These are phyloP conservation scores for Coilia nasus DNA, from an alignment of 2,797 vertebrate species.

Conservation along the genomic window DNA sequence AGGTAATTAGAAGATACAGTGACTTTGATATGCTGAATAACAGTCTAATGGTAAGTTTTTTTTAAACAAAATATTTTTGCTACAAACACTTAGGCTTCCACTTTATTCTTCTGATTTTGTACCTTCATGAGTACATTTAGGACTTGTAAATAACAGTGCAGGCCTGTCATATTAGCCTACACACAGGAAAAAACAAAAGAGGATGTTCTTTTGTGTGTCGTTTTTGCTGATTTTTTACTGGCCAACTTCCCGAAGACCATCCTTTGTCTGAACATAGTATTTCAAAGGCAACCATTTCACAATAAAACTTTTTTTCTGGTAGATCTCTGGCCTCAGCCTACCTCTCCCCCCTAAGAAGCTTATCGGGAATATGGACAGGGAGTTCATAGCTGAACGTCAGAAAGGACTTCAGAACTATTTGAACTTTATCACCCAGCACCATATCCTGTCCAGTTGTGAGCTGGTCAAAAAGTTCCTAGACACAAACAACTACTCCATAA, in stretches of 20 bases:
- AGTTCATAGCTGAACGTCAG: slow-evolving; percentile 96
- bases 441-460: slow-evolving; percentile 86
- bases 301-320: slow-evolving; percentile 37
- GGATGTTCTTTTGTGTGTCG: not conserved
- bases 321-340: slow-evolving; percentile 90
- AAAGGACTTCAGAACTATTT: slow-evolving; percentile 93
- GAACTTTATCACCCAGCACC: slow-evolving; percentile 90
- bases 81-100: no score
- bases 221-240: not conserved
- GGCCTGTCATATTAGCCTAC: not conserved
- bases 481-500: slow-evolving; percentile 91
- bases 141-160: not conserved
- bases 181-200: not conserved
- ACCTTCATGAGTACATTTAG: not conserved
- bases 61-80: not conserved
- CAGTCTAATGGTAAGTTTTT: slow-evolving; percentile 87
- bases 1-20: slow-evolving; percentile 96
- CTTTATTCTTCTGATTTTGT: not conserved
- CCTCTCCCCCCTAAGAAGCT: slow-evolving; percentile 96
- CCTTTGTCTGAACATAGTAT: not conserved
- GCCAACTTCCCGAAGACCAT: not conserved
- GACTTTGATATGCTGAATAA: slow-evolving; percentile 96
- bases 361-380: slow-evolving; percentile 96
- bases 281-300: not conserved
- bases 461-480: slow-evolving; percentile 95